A percentile compares a stretch with the other conserved stretches of the same genome.
These are phyloP conservation scores for Pseudomyrmex cubaensis DNA, from an alignment of 1,140 invertebrate species.

Conservation along the genomic window DNA sequence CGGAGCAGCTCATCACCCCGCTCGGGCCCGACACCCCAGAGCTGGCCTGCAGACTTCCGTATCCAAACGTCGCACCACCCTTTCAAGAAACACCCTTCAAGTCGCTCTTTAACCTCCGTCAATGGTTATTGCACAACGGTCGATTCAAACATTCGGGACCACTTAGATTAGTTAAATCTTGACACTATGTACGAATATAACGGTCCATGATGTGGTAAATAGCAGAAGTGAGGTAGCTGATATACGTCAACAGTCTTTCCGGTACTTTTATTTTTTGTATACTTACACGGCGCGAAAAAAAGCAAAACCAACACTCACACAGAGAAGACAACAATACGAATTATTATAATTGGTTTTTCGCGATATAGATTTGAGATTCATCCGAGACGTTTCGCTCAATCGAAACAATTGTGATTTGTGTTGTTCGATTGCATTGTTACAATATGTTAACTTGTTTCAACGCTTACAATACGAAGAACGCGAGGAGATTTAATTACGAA, in stretches of 20 bases:
- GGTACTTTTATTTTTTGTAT: background rate
- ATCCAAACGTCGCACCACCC: constrained; percentile 84
- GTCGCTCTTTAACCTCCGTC: constrained; percentile 67
- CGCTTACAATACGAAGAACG: background rate
- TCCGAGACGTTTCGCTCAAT: background rate
- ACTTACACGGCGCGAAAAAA: background rate
- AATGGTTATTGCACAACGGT: background rate
- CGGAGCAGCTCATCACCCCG: constrained; percentile 87
- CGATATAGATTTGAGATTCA: background rate
- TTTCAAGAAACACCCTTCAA: constrained; percentile 77
- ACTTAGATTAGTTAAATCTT: background rate
- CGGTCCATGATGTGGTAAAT: background rate
- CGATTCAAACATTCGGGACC: background rate
- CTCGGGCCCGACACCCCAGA: constrained; percentile 84
- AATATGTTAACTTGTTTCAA: background rate
- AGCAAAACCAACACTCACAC: no score
- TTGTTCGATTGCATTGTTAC: background rate
- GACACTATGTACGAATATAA: background rate
- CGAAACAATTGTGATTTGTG: background rate
- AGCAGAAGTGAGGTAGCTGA: constrained; percentile 5
- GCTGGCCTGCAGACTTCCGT: constrained; percentile 84
- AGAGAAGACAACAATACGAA: no score
- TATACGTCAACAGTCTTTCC: background rate
- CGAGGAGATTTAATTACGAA: background rate
- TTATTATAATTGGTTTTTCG: no score